Conservation (phyloP, 2,113 vertebrate genomes). For the Dicentrarchus labrax region DNA sequence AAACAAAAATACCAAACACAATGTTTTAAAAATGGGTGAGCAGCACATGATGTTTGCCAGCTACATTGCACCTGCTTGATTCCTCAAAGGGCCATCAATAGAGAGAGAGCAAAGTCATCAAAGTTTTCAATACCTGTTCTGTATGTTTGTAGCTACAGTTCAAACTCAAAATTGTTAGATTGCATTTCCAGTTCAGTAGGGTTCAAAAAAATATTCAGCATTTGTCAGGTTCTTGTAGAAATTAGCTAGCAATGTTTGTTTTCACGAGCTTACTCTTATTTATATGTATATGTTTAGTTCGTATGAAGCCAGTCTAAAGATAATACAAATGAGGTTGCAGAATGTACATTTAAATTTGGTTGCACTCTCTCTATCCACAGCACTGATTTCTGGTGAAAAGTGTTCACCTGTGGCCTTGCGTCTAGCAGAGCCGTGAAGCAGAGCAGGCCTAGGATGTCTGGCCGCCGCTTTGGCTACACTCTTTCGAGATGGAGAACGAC, state of each 20-base stretch:
- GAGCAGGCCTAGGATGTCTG: slow-evolving; percentile 94
- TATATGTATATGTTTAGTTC: not conserved
- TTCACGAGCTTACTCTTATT: not conserved
- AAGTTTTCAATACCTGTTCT: not conserved
- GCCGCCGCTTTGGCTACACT: slow-evolving; percentile 94
- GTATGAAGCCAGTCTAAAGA: not conserved
- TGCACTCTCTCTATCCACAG: slow-evolving; percentile 74
- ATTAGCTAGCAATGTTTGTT: not conserved
- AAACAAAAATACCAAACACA: slow-evolving; percentile 28
- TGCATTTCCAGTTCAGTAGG: not conserved
- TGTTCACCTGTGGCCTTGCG: slow-evolving; percentile 97
- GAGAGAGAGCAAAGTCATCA: slow-evolving; percentile 62
- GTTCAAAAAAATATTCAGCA: not conserved
- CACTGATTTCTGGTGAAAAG: slow-evolving; percentile 75
- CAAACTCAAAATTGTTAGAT: not conserved
- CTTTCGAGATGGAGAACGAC: slow-evolving; percentile 95
- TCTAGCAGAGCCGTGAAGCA: slow-evolving; percentile 94
- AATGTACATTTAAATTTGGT: not conserved
- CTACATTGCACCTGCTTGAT: slow-evolving; percentile 88
- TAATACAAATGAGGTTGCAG: not conserved
- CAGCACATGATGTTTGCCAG: slow-evolving; percentile 91
- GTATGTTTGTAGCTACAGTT: not conserved
- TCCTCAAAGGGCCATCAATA: slow-evolving; percentile 63
- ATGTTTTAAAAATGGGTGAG: slow-evolving; percentile 27
- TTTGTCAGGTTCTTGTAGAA: not conserved